Percentiles rank a stretch among this genome's conserved stretches.
Evolutionary conservation across 1,140 invertebrate species (phyloP).

Genomic region (Dendroctonus ponderosae): DNA sequence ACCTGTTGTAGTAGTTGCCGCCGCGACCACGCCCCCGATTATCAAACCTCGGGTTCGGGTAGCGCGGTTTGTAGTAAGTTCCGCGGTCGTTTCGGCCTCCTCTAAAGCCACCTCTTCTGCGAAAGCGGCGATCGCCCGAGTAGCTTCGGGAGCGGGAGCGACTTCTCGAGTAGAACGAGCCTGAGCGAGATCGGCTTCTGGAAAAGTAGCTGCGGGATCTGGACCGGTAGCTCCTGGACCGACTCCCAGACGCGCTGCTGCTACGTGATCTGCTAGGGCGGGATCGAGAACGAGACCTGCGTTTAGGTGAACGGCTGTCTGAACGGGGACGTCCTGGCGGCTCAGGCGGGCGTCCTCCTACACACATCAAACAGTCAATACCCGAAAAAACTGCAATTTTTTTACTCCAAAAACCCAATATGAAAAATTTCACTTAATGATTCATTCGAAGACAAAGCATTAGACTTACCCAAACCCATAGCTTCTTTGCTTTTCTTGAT

Average conservation of each 20-base stretch:
- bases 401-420: too few species aligned
- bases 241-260: conserved; percentile 38
- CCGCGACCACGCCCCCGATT: conserved; percentile 54
- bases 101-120: conserved; percentile 55
- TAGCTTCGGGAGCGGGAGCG: conserved; percentile 63
- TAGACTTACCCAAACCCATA: not conserved
- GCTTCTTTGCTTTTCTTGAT: conserved; percentile 49
- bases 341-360: conserved; percentile 53
- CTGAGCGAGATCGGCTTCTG: conserved; percentile 54
- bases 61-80: conserved; percentile 73
- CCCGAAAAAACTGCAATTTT: not conserved
- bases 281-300: conserved; percentile 48
- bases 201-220: conserved; percentile 56
- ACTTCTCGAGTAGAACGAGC: conserved; percentile 60
- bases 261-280: conserved; percentile 46
- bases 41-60: conserved; percentile 57
- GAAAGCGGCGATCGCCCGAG: conserved; percentile 59
- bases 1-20: conserved; percentile 53
- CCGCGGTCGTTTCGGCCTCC: conserved; percentile 62
- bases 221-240: conserved; percentile 50
- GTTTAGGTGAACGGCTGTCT: conserved; percentile 42
- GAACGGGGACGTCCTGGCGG: conserved; percentile 48
- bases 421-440: too few species aligned
- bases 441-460: too few species aligned
- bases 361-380: conserved; percentile 16